Evolutionary conservation across 2,797 vertebrate species (phyloP), one percentile per base, ranked within the genome.

Genomic region (Harpagifer antarcticus): DNA sequence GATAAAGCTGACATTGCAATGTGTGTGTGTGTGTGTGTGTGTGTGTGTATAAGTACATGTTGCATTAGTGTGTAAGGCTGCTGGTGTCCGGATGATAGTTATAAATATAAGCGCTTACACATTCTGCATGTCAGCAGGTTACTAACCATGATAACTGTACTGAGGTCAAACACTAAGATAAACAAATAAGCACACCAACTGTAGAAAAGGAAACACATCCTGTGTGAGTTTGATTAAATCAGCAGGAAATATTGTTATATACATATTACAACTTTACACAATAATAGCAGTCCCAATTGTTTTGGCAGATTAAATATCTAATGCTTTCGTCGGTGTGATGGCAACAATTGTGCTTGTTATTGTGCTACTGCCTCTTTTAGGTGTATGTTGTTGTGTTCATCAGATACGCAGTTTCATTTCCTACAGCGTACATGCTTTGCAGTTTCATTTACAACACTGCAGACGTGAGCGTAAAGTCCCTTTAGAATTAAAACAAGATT

Each of bases 1-100:
- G 90, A 89, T 92, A 83, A 89, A 85, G 85, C 78, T 82, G 57
- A 71, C 74, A 72, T 77, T 85, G 68, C 69, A 59, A 27, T 76
- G 66, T 89, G 74, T 78, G 65, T 74, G 23, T 27, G 23, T 27
- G n/a, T n/a, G n/a, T n/a, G n/a, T n/a, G n/a, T n/a, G 61, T 55
- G 48, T 55, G 81, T 47, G 66, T 57, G 68, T 50, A 68, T 48
- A 48, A 37, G 80, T 62, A 23, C 2, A 9, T 37, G 33, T 37
- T 31, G 42, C 12, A 20, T 27, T 27, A 27, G 33, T 37, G 33
- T 37, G 8, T 37, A 15, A 40, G 49, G 61, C 13, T 69, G 63
- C 59, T 76, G 23, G 23, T 75, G 15, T 77, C 45, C 44, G 3
- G n/a, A n/a, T 15, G 2, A 47, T 31, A 58, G 17, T 73, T 80